Conservation (phyloP, 1,140 invertebrate species). For the Hycleus phaleratus region DNA sequence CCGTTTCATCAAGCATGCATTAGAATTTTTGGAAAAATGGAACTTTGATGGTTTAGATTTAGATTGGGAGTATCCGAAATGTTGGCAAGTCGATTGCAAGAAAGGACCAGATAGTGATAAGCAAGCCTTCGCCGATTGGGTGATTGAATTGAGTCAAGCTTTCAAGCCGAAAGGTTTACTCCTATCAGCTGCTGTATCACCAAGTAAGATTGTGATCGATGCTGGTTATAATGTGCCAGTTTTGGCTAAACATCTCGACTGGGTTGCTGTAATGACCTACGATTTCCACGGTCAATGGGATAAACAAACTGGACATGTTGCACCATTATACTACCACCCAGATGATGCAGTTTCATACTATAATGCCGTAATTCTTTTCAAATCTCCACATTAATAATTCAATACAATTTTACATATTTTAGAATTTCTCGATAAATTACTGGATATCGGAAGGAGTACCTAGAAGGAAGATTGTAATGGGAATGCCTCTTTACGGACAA, state of each 20-base stretch:
- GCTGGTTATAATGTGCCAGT: constrained; percentile 72
- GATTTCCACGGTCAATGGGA: constrained; percentile 83
- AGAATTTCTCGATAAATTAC: constrained; percentile 81
- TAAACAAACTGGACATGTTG: constrained; percentile 74
- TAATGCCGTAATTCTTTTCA: constrained; percentile 49
- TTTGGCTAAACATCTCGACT: constrained; percentile 69
- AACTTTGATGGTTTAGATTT: constrained; percentile 82
- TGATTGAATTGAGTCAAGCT: constrained; percentile 64
- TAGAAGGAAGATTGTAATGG: constrained; percentile 73
- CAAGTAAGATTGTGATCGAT: constrained; percentile 81
- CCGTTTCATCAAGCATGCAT: constrained; percentile 64
- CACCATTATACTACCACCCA: constrained; percentile 71
- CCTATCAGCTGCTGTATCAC: constrained; percentile 77
- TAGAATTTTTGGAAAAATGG: constrained; percentile 72
- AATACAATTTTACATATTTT: constrained; percentile 28
- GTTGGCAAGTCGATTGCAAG: constrained; percentile 79
- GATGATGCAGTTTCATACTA: constrained; percentile 67
- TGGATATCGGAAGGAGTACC: constrained; percentile 80
- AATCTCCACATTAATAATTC: constrained; percentile 27
- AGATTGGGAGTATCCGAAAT: constrained; percentile 89
- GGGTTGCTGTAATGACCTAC: constrained; percentile 78
- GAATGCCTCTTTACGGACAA: constrained; percentile 86
- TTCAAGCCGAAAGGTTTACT: constrained; percentile 67
- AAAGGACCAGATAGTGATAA: constrained; percentile 79
- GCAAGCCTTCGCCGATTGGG: constrained; percentile 61